Percentiles rank a stretch among this genome's conserved stretches.
Conservation (phyloP, 2,888 invertebrate species). For the Nesidiocoris tenuis region DNA sequence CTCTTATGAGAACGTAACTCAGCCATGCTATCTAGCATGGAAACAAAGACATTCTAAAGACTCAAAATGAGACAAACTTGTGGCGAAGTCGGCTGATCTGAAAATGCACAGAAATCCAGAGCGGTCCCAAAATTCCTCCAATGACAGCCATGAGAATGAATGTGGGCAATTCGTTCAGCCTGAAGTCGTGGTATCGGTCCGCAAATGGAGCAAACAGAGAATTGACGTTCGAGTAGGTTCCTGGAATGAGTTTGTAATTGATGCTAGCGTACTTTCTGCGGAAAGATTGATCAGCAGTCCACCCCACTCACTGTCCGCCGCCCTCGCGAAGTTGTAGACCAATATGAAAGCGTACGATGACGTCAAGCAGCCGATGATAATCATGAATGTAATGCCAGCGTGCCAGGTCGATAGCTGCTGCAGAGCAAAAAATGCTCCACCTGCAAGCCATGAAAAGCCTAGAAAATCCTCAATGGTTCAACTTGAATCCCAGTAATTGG, state of each 20-base stretch:
- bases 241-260: background rate
- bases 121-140: slow-evolving; percentile 31
- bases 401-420: slow-evolving; percentile 31
- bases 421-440: slow-evolving; percentile 29
- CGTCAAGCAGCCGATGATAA: slow-evolving; percentile 12
- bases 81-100: slow-evolving; percentile 16
- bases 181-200: background rate
- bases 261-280: background rate
- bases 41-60: no score
- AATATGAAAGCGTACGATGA: slow-evolving; percentile 18
- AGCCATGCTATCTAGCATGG: no score
- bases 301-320: slow-evolving; percentile 20
- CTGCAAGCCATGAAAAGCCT: no score
- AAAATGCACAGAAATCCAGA: slow-evolving; percentile 36
- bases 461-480: no score
- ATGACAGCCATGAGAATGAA: slow-evolving; percentile 36
- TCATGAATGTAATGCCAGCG: slow-evolving; percentile 12
- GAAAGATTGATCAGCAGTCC: no score
- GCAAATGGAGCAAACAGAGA: slow-evolving; percentile 24
- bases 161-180: slow-evolving; percentile 31
- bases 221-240: background rate
- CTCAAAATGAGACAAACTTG: slow-evolving; percentile 11
- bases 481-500: no score
- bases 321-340: slow-evolving; percentile 9
- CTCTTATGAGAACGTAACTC: no score